A percentile compares a stretch with the other conserved stretches of the same genome.
Conservation (phyloP, 2,888 invertebrate genomes). For the Orthosia cruda region DNA sequence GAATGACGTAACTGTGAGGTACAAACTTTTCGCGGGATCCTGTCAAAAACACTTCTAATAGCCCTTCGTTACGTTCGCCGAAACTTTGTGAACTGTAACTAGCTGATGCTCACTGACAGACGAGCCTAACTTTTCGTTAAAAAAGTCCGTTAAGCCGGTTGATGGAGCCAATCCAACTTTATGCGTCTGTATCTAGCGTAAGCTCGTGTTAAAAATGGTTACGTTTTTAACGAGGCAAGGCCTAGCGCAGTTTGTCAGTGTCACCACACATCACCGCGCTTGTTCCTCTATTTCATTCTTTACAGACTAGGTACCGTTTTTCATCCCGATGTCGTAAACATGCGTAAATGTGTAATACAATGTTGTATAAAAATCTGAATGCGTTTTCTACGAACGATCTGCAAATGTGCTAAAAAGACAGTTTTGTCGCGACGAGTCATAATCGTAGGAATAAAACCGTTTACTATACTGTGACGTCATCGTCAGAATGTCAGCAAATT, state of each 20-base stretch:
- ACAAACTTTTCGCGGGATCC: constrained; percentile 10
- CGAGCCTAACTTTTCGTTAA: constrained; percentile 27
- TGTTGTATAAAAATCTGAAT: constrained; percentile 19
- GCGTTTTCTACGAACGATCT: constrained; percentile 18
- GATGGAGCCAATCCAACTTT: constrained; percentile 44
- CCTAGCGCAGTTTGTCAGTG: constrained; percentile 54
- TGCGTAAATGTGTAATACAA: constrained; percentile 32
- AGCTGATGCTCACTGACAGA: constrained; percentile 3
- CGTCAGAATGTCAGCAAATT: background rate
- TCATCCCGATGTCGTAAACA: constrained; percentile 49
- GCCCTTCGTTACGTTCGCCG: background rate
- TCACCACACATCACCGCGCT: constrained; percentile 54
- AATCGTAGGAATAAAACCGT: constrained; percentile 42
- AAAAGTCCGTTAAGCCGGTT: constrained; percentile 35
- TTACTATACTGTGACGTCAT: constrained; percentile 42
- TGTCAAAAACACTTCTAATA: constrained; percentile 29
- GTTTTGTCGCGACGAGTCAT: constrained; percentile 36
- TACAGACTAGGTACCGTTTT: constrained; percentile 28
- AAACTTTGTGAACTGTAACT: constrained; percentile 23
- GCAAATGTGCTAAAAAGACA: constrained; percentile 25
- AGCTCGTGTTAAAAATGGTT: constrained; percentile 46
- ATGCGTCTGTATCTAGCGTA: constrained; percentile 26
- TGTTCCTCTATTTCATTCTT: constrained; percentile 45
- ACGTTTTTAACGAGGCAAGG: constrained; percentile 45
- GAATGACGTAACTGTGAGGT: constrained; percentile 5